A percentile compares a stretch with the other conserved stretches of the same genome.
Conservation (phyloP, 30 jellyfish, hydroid and myxozoan species). For the Pelagia noctiluca region DNA sequence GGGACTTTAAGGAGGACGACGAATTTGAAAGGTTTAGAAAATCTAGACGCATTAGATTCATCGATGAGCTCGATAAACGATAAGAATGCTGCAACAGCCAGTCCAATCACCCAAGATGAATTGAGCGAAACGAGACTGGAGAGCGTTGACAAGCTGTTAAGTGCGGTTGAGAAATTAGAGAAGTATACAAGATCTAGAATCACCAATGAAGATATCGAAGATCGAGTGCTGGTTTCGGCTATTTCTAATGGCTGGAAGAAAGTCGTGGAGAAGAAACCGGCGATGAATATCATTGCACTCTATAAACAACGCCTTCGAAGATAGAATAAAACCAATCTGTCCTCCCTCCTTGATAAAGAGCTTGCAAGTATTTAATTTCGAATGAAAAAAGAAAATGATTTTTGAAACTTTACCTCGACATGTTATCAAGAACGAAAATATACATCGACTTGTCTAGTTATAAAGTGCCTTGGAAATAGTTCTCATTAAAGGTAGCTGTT, state of each 20-base stretch:
- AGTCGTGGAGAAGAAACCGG: slow-evolving; percentile 37
- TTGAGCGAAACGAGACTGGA: not conserved
- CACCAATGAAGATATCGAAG: slow-evolving; percentile 26
- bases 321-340: not conserved
- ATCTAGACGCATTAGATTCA: too few relatives aligned
- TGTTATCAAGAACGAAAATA: not conserved
- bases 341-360: not conserved
- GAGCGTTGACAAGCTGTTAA: not conserved
- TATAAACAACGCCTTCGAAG: slow-evolving; percentile 41
- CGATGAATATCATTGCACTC: slow-evolving; percentile 14
- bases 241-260: slow-evolving; percentile 36
- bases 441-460: not conserved
- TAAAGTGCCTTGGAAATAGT: too few relatives aligned
- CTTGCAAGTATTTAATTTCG: not conserved
- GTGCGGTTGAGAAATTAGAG: slow-evolving; percentile 28
- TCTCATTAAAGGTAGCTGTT: not conserved
- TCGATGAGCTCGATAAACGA: too few relatives aligned
- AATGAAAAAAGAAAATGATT: not conserved
- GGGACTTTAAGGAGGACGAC: slow-evolving; percentile 1
- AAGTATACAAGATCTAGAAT: not conserved
- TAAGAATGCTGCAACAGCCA: too few relatives aligned
- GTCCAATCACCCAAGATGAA: not conserved
- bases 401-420: not conserved
- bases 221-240: slow-evolving; percentile 31
- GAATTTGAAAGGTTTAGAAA: not conserved